Percentiles rank a stretch among this genome's conserved stretches.
These are phyloP conservation scores for Danio rerio DNA, from an alignment of 2,113 vertebrate genomes.

Conservation along the genomic window DNA sequence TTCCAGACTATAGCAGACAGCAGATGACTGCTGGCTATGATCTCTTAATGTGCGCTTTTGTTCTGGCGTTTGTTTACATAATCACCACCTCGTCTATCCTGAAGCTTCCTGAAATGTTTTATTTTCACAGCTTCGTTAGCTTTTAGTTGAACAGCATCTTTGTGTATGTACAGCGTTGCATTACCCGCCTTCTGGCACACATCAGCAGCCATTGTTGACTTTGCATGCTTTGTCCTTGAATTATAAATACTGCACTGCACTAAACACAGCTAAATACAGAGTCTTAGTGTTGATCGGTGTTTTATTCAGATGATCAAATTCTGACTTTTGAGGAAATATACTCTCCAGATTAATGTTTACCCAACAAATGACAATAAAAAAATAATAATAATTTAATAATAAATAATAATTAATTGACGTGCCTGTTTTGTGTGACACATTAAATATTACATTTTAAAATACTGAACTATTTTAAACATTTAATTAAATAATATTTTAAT, in stretches of 20 bases:
- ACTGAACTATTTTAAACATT: no score
- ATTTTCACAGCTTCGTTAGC: background rate
- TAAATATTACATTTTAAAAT: no score
- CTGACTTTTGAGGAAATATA: no score
- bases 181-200: background rate
- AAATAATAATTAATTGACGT: no score
- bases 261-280: background rate
- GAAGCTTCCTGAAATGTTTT: background rate
- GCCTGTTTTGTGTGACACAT: no score
- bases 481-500: no score
- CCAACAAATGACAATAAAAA: no score
- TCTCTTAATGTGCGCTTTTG: constrained; percentile 10
- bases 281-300: background rate
- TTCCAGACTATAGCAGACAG: background rate
- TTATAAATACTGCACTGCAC: background rate
- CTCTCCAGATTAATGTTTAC: no score
- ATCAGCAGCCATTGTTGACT: background rate
- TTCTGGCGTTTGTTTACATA: constrained; percentile 18
- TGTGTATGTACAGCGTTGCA: background rate
- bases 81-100: constrained; percentile 18
- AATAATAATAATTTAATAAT: no score
- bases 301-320: background rate
- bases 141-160: background rate
- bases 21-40: background rate
- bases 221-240: background rate